These are phyloP conservation scores for Paracyprichromis sp. DNA, from an alignment of 2,113 vertebrate species.

Conservation along the genomic window DNA sequence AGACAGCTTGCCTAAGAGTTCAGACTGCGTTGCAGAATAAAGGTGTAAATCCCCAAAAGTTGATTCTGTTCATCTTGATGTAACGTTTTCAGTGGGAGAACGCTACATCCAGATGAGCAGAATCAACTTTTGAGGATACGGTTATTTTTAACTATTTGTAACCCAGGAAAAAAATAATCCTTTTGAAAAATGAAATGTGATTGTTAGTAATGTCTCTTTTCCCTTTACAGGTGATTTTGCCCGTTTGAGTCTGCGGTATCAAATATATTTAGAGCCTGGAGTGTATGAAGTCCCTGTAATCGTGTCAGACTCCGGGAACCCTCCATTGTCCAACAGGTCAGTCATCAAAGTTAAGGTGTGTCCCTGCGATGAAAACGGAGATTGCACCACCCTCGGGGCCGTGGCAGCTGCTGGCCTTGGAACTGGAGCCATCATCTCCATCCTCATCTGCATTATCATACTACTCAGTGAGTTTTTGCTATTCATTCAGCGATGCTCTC, in stretches of 20 bases:
- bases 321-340: slow-evolving; percentile 86
- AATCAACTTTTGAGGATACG: background rate
- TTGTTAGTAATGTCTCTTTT: background rate
- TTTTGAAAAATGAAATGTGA: background rate
- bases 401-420: slow-evolving; percentile 87
- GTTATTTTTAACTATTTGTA: background rate
- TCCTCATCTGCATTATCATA: slow-evolving; percentile 91
- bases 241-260: slow-evolving; percentile 83
- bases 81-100: background rate
- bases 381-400: slow-evolving; percentile 86
- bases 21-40: background rate
- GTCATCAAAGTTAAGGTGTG: slow-evolving; percentile 96
- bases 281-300: slow-evolving; percentile 88
- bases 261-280: slow-evolving; percentile 84
- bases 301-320: slow-evolving; percentile 93
- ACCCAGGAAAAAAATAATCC: background rate
- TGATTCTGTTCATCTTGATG: background rate
- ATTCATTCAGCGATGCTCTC: background rate
- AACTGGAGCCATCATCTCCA: slow-evolving; percentile 90
- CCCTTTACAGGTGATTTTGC: slow-evolving; percentile 79
- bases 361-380: slow-evolving; percentile 87
- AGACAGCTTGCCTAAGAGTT: background rate
- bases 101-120: background rate
- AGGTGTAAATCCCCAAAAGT: background rate
- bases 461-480: slow-evolving; percentile 80